Evolutionary conservation across 2,888 invertebrate genomes (phyloP).

Genomic region (Antitype chi): DNA sequence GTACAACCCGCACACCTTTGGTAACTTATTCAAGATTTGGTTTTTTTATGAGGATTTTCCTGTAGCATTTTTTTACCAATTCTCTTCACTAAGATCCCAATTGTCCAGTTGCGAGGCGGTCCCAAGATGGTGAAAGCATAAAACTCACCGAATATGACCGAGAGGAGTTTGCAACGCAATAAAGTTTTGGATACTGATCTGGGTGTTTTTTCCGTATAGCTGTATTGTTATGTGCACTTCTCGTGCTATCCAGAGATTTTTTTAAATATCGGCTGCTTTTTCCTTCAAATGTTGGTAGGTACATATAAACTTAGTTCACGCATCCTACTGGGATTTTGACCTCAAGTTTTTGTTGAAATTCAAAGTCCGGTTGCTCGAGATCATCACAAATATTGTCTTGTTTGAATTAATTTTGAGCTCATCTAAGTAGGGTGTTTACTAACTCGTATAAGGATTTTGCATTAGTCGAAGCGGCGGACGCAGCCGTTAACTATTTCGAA

Average conservation of each 20-base stretch:
- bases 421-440: conserved; percentile 31
- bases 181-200: conserved; percentile 12
- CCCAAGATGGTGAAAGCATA: not conserved
- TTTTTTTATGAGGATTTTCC: not conserved
- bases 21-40: not conserved
- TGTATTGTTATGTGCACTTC: not conserved
- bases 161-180: conserved; percentile 17
- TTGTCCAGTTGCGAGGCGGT: too few relatives aligned
- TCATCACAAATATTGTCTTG: conserved; percentile 39
- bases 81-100: not conserved
- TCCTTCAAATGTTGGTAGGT: conserved; percentile 6
- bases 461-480: not conserved
- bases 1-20: too few relatives aligned
- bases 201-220: not conserved
- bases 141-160: not conserved
- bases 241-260: conserved; percentile 6
- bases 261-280: not conserved
- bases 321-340: conserved; percentile 28
- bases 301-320: not conserved
- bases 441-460: conserved; percentile 2
- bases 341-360: conserved; percentile 38
- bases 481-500: not conserved
- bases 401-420: conserved; percentile 34
- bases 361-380: conserved; percentile 35
- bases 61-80: not conserved